These are phyloP conservation scores for Periophthalmus modestus DNA, from an alignment of 2,113 vertebrate genomes.

Conservation along the genomic window DNA sequence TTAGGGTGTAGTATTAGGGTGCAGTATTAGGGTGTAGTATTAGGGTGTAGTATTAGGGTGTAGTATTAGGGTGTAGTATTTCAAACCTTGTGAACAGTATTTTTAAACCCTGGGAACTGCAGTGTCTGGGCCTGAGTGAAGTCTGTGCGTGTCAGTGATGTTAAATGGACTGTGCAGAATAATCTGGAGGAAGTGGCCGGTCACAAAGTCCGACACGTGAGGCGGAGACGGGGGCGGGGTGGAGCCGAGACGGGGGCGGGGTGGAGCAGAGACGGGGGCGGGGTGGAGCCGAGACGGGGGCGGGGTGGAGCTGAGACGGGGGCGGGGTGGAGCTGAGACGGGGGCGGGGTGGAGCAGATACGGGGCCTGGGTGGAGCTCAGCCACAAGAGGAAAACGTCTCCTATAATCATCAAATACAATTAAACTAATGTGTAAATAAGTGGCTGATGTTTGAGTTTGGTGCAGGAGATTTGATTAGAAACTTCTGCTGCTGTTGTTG, in stretches of 20 bases:
- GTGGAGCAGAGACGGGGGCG: constrained; percentile 31
- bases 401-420: constrained; percentile 1
- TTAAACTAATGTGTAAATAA: constrained; percentile 15
- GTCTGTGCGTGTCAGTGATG: constrained; percentile 42
- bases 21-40: too few relatives aligned
- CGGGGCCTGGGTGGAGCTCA: too few relatives aligned
- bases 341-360: constrained; percentile 17
- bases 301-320: too few relatives aligned
- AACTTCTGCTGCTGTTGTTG: background rate
- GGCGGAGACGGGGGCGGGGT: constrained; percentile 7
- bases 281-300: constrained; percentile 29
- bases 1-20: too few relatives aligned
- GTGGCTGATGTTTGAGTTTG: too few relatives aligned
- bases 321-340: constrained; percentile 35
- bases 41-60: too few relatives aligned
- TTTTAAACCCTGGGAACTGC: constrained; percentile 44
- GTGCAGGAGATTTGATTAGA: background rate
- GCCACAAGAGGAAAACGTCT: constrained; percentile 8
- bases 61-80: too few relatives aligned
- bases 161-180: constrained; percentile 55
- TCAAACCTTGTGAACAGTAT: background rate
- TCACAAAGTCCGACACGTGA: constrained; percentile 56
- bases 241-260: constrained; percentile 25
- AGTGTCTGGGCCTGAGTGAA: too few relatives aligned
- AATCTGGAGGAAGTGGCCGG: constrained; percentile 16